These are phyloP conservation scores for Achatina immaculata DNA, from an alignment of 1,140 invertebrate genomes.

Conservation along the genomic window DNA sequence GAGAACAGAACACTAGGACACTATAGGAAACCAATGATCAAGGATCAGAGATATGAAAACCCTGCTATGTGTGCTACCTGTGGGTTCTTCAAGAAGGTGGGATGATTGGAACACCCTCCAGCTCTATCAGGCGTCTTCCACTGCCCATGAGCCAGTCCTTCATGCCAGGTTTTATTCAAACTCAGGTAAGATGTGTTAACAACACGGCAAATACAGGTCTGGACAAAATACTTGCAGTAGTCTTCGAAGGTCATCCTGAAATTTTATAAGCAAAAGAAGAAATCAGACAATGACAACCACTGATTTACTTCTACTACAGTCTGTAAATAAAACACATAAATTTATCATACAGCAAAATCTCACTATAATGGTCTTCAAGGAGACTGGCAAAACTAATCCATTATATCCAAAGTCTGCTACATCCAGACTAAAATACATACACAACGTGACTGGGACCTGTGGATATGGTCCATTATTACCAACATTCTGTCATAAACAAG, in stretches of 20 bases:
- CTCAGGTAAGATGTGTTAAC: slow-evolving; percentile 78
- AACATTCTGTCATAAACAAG: too few species aligned
- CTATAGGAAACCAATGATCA: too few species aligned
- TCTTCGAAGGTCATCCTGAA: slow-evolving; percentile 71
- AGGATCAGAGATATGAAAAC: too few species aligned
- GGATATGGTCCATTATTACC: too few species aligned
- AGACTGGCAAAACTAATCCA: background rate
- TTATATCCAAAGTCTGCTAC: too few species aligned
- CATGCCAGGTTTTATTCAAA: slow-evolving; percentile 75
- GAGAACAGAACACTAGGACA: too few species aligned
- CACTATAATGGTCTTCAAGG: background rate
- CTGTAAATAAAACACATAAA: background rate
- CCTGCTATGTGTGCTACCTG: too few species aligned
- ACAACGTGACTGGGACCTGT: too few species aligned
- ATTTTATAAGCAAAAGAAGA: slow-evolving; percentile 30
- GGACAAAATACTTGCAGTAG: slow-evolving; percentile 69
- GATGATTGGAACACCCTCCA: slow-evolving; percentile 75
- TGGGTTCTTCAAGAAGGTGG: slow-evolving; percentile 77
- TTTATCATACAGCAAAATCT: background rate
- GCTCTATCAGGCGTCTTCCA: slow-evolving; percentile 74
- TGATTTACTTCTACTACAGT: background rate
- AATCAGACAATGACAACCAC: background rate
- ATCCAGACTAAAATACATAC: too few species aligned
- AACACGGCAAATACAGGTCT: slow-evolving; percentile 94
- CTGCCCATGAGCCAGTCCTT: slow-evolving; percentile 69